Evolutionary conservation across 2,888 invertebrate genomes (phyloP), one percentile per base, ranked within the genome.

Genomic region (Lycophotia porphyrea): DNA sequence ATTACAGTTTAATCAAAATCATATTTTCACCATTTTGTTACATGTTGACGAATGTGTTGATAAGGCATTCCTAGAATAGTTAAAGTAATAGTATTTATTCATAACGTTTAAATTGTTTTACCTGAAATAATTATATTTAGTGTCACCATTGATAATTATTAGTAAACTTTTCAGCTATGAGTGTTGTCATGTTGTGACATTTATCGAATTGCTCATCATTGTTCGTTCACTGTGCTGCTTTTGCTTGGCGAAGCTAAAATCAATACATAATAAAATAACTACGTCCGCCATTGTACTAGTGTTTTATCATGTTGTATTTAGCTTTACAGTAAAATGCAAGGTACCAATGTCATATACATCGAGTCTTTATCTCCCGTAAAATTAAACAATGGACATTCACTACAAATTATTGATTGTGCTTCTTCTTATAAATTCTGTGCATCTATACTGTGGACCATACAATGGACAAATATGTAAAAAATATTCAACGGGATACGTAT

Each of bases 391-490:
- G 95, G 92, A 92, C 91, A 90, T 92, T 88, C 90, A 90, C 85
- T 90, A 81, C 88, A 92, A 91, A 90, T 78, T 93, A 88, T 90
- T 94, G 89, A 88, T 93, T 90, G 93, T 95, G 89, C 92, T 96
- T 89, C 91, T 94, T 87, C 89, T 93, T 80, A 90, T 93, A 87
- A 95, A 95, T 90, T 96, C 95, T 82, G 96, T 95, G 91, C 93
- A 94, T 91, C 98, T 98, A 78, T 98, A 98, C 93, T 99, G 99
- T 96, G 98, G 98, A 73, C 98, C 98, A 55, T 99, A 99, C 94
- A 98, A 97, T 96, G 99, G 99, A 74, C 97, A 98, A 92, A 97
- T 98, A 87, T 98, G 98, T 93, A 97, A 97, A 92, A 97, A 97
- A 84, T 97, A 97, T 92, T 96, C 97, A 67, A 97, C 97, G 70